A percentile compares a stretch with the other conserved stretches of the same genome.
These are phyloP conservation scores for Protodeltote pygarga DNA, from an alignment of 2,888 invertebrate species.

Conservation along the genomic window DNA sequence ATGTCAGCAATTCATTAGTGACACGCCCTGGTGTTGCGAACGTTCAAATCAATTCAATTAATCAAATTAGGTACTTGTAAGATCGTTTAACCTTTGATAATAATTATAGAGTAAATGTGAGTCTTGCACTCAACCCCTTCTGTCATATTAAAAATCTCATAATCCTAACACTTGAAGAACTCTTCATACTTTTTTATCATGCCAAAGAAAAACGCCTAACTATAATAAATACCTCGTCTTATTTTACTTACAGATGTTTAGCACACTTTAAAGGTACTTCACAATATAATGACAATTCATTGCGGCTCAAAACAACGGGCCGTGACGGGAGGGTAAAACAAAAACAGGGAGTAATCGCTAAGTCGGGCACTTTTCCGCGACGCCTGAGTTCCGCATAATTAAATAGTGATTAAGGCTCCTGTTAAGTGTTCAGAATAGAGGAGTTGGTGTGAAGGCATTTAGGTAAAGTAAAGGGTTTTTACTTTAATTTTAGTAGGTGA, in stretches of 20 bases:
- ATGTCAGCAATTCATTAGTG: too few relatives aligned
- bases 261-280: conserved; percentile 30
- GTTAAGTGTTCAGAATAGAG: conserved; percentile 49
- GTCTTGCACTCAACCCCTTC: too few relatives aligned
- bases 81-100: too few relatives aligned
- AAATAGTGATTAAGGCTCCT: conserved; percentile 77
- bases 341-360: conserved; percentile 70
- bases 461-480: not conserved
- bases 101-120: too few relatives aligned
- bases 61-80: too few relatives aligned
- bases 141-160: too few relatives aligned
- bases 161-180: too few relatives aligned
- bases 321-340: conserved; percentile 54
- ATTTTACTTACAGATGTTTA: conserved; percentile 17
- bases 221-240: conserved; percentile 21
- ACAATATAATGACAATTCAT: conserved; percentile 50
- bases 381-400: conserved; percentile 76
- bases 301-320: conserved; percentile 42
- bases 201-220: not conserved
- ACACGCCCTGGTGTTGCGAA: too few relatives aligned
- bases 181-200: not conserved
- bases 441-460: conserved; percentile 14
- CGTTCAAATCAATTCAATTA: too few relatives aligned
- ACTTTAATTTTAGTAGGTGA: not conserved
- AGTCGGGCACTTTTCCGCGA: conserved; percentile 61